phyloP scores from a whole-genome alignment of 2,113 vertebrate species.

The Terrapene triunguis region DNA sequence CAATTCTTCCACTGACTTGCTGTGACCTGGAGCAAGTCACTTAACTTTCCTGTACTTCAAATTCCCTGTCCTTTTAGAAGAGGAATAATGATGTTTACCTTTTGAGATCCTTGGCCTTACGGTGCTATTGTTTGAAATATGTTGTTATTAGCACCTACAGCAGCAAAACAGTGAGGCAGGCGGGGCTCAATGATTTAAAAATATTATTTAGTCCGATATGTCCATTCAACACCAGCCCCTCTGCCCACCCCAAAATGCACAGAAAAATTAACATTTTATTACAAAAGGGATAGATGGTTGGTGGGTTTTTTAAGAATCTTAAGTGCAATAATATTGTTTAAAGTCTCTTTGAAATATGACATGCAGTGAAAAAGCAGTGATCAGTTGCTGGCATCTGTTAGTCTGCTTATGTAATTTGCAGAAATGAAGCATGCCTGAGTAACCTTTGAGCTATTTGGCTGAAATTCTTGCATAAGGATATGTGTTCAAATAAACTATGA shows the following conservation, averaged over 20 bases:
- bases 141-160: neutral
- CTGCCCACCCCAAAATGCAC: neutral
- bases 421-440: neutral
- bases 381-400: neutral
- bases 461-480: fast-evolving
- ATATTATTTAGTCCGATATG: neutral
- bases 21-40: neutral
- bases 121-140: neutral
- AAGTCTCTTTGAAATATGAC: neutral
- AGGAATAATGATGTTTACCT: neutral
- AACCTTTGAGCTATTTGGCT: neutral
- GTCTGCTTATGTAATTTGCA: neutral
- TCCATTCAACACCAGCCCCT: neutral
- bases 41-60: neutral
- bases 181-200: neutral
- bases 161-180: neutral
- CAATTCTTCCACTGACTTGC: neutral
- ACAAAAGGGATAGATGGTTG: neutral
- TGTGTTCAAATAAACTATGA: neutral
- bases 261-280: neutral
- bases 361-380: neutral
- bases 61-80: neutral
- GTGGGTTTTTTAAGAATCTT: neutral
- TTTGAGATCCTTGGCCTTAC: neutral
- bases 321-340: neutral